Conservation (phyloP, 64 coral and sea anemone genomes). For the Platygyra sinensis region DNA sequence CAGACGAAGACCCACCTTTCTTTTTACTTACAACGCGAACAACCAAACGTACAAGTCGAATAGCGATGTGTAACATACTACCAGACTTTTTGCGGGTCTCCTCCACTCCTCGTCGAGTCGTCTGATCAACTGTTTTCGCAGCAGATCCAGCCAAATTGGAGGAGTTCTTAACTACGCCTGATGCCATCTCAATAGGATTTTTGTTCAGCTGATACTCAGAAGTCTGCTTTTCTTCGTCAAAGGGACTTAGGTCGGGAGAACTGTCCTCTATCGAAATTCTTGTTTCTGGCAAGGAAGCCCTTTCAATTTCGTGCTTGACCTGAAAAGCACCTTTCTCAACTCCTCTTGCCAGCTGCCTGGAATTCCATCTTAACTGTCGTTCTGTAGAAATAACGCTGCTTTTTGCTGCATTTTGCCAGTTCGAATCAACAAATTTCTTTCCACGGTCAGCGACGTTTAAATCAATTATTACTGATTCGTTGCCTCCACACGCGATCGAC, state of each 20-base stretch:
- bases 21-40: constrained; percentile 64
- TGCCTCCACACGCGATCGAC: neutral
- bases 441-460: constrained; percentile 5
- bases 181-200: constrained; percentile 33
- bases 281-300: neutral
- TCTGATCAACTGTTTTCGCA: constrained; percentile 12
- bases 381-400: constrained; percentile 25
- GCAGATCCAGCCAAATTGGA: constrained; percentile 38
- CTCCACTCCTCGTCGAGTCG: constrained; percentile 64
- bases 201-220: neutral
- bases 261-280: neutral
- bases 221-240: neutral
- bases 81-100: constrained; percentile 71
- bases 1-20: constrained; percentile 38
- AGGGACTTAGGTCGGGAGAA: too few relatives aligned
- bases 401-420: constrained; percentile 2
- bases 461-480: constrained; percentile 27
- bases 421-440: neutral
- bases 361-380: constrained; percentile 6
- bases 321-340: constrained; percentile 3
- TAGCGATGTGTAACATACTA: constrained; percentile 84
- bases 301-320: neutral
- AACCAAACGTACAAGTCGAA: constrained; percentile 74
- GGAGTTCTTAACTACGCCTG: constrained; percentile 15
- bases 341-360: neutral